These are phyloP conservation scores for Corythaeola cristata DNA, from an alignment of 2,113 vertebrate genomes.

Conservation along the genomic window DNA sequence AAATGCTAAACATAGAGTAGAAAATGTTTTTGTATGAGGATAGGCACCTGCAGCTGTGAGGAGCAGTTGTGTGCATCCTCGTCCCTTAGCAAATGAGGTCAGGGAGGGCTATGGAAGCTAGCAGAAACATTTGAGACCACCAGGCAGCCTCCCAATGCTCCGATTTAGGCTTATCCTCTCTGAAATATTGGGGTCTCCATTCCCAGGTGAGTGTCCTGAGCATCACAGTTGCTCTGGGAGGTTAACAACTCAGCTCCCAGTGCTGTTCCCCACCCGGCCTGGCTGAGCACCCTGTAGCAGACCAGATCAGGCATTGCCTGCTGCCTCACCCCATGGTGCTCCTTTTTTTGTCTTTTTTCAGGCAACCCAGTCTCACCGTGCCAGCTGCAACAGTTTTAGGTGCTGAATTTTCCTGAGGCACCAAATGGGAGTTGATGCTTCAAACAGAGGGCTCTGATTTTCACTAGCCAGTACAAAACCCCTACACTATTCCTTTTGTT, in stretches of 20 bases:
- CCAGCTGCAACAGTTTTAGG: background rate
- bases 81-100: background rate
- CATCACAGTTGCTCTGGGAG: too few species aligned
- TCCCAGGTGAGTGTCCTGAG: background rate
- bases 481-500: background rate
- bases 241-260: background rate
- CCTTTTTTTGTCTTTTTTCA: background rate
- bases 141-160: background rate
- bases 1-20: background rate
- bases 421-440: background rate
- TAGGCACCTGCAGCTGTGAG: background rate
- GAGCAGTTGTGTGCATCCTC: background rate
- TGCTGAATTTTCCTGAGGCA: background rate
- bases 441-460: background rate
- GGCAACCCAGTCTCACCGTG: rapidly evolving
- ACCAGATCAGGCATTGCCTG: background rate
- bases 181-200: background rate
- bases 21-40: background rate
- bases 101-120: background rate
- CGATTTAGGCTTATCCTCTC: background rate
- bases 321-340: background rate
- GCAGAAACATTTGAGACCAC: background rate
- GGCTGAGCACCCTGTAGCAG: background rate
- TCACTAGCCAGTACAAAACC: background rate
- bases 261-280: rapidly evolving